Conservation (phyloP, 2,113 vertebrate genomes). For the Gavia stellata region DNA sequence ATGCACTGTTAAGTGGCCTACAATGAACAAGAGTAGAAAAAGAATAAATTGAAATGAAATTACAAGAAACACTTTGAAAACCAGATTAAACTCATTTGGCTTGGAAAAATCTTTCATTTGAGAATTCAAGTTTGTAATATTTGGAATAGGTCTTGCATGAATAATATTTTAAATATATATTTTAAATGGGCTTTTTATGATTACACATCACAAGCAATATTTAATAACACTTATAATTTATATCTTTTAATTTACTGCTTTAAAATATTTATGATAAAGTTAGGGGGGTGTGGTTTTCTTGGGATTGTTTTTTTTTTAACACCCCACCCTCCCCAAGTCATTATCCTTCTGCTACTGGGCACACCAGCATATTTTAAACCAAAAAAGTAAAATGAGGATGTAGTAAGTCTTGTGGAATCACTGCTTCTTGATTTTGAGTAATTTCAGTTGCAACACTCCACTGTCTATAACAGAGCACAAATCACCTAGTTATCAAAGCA, state of each 20-base stretch:
- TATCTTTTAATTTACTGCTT: not conserved
- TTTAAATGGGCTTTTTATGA: not conserved
- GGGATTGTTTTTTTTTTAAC: not conserved
- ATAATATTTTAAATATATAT: not conserved
- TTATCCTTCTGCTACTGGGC: not conserved
- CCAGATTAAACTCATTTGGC: not conserved
- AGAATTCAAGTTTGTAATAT: not conserved
- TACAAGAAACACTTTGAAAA: not conserved
- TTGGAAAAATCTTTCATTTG: not conserved
- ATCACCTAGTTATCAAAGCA: not conserved
- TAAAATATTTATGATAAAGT: not conserved
- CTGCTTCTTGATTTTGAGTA: not conserved
- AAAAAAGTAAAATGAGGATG: not conserved
- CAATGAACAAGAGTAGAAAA: not conserved
- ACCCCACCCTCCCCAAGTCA: fast-evolving
- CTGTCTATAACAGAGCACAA: not conserved
- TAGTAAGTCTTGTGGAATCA: not conserved
- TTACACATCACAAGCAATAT: not conserved
- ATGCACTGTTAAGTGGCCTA: not conserved
- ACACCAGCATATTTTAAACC: not conserved
- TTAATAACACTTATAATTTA: not conserved
- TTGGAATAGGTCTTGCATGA: not conserved
- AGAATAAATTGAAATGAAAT: not conserved
- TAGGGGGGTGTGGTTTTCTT: no score
- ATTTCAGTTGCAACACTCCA: not conserved